These are phyloP conservation scores for Sinelater perroti DNA, from an alignment of 2,888 invertebrate genomes.

Conservation along the genomic window DNA sequence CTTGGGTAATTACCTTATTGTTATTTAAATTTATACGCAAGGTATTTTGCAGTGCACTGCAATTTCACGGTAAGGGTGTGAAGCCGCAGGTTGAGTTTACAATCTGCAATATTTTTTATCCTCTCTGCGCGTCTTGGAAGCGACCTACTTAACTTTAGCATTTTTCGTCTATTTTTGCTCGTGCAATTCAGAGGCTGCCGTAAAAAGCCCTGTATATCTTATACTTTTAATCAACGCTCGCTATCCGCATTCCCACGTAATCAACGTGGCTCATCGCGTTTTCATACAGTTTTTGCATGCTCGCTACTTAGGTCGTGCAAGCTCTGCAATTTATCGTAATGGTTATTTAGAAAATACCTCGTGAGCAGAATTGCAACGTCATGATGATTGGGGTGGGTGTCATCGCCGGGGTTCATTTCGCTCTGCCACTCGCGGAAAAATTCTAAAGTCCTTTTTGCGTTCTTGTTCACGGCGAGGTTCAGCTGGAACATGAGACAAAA, in stretches of 20 bases:
- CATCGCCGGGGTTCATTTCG: conserved; percentile 63
- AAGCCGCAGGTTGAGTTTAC: conserved; percentile 1
- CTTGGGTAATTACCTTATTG: conserved; percentile 8
- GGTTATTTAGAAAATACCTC: conserved; percentile 55
- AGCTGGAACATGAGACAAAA: conserved; percentile 47
- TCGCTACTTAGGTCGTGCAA: conserved; percentile 33
- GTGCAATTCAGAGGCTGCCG: conserved; percentile 35
- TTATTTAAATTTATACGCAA: conserved; percentile 15
- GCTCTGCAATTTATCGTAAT: conserved; percentile 37
- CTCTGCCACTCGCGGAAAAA: conserved; percentile 68
- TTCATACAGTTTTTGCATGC: conserved; percentile 34
- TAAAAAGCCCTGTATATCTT: conserved; percentile 37
- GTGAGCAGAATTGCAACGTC: conserved; percentile 67
- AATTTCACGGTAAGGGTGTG: not conserved
- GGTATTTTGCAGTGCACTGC: not conserved
- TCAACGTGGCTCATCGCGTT: conserved; percentile 36
- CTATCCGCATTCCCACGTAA: conserved; percentile 37
- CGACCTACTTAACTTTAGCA: conserved; percentile 35
- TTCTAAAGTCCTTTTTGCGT: conserved; percentile 63
- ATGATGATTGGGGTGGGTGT: conserved; percentile 67
- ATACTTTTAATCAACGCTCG: conserved; percentile 38
- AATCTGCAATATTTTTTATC: conserved; percentile 27
- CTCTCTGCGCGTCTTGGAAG: conserved; percentile 24
- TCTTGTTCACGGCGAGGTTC: conserved; percentile 58
- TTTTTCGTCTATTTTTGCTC: conserved; percentile 35